phyloP scores from a whole-genome alignment of 2,113 vertebrate genomes.

The Corythornis madagascariensis region DNA sequence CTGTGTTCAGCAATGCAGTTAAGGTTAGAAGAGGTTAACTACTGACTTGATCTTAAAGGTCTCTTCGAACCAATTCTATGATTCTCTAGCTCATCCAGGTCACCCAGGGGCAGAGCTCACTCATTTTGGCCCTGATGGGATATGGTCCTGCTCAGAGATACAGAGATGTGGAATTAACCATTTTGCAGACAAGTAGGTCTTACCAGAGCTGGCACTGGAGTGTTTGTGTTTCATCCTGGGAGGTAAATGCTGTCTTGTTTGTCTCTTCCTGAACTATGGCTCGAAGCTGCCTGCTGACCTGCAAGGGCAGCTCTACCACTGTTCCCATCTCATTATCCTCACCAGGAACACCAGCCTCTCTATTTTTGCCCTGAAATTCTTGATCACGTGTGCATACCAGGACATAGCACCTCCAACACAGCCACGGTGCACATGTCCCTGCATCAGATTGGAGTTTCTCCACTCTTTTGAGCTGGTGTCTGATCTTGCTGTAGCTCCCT shows the following conservation, averaged over 20 bases:
- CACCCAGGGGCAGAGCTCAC: background rate
- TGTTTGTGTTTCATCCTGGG: background rate
- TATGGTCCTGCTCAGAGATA: background rate
- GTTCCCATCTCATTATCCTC: background rate
- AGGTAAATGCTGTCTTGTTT: background rate
- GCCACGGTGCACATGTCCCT: accelerated
- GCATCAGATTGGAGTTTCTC: background rate
- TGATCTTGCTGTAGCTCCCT: background rate
- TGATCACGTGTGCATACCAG: background rate
- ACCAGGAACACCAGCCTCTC: background rate
- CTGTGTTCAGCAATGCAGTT: background rate
- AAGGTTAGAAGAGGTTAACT: too few relatives aligned
- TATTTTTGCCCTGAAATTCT: background rate
- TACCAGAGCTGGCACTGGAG: background rate
- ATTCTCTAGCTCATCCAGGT: background rate
- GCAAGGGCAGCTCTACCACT: too few relatives aligned
- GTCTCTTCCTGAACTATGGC: background rate
- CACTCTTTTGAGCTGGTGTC: background rate
- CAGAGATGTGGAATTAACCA: background rate
- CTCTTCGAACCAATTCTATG: background rate
- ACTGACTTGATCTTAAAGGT: too few relatives aligned
- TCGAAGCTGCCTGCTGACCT: background rate
- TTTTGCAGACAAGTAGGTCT: background rate
- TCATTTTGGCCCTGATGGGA: background rate
- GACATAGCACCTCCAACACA: background rate